These are phyloP conservation scores for Luscinia luscinia DNA, from an alignment of 2,797 vertebrate genomes.

Conservation along the genomic window DNA sequence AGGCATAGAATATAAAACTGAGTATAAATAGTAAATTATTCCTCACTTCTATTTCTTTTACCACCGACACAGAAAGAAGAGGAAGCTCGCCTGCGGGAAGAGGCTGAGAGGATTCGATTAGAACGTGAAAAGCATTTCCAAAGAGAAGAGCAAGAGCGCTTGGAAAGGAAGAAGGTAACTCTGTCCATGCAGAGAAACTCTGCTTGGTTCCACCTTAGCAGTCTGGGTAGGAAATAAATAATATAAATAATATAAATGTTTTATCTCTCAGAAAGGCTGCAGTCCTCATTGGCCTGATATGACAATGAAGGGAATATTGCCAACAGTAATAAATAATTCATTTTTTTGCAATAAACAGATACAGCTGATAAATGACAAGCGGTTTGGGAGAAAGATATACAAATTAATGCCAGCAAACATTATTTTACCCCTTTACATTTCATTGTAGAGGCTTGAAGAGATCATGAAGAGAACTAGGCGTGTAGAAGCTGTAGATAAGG, in stretches of 20 bases:
- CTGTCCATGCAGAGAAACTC: not conserved
- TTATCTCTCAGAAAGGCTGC: not conserved
- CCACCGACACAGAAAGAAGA: constrained; percentile 86
- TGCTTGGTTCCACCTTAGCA: not conserved
- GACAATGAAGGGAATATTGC: not conserved
- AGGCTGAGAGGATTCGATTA: constrained; percentile 84
- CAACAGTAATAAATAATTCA: not conserved
- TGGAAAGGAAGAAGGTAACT: constrained; percentile 93
- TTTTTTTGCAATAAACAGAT: not conserved
- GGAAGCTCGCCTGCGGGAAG: constrained; percentile 86
- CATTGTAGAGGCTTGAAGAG: constrained; percentile 90
- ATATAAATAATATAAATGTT: not conserved
- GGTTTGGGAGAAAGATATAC: not conserved
- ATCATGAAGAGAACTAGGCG: constrained; percentile 97
- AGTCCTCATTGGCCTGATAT: not conserved
- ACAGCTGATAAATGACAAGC: not conserved
- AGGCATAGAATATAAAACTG: not conserved
- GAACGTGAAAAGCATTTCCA: constrained; percentile 95
- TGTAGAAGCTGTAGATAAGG: constrained; percentile 88
- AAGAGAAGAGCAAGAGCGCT: constrained; percentile 92
- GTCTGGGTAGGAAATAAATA: not conserved
- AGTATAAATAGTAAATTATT: not conserved
- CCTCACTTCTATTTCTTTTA: not conserved
- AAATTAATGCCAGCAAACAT: not conserved
- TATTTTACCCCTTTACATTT: constrained; percentile 29